Conservation (phyloP, 92 coral and sea anemone genomes). For the Umimayanthus chanpuru region DNA sequence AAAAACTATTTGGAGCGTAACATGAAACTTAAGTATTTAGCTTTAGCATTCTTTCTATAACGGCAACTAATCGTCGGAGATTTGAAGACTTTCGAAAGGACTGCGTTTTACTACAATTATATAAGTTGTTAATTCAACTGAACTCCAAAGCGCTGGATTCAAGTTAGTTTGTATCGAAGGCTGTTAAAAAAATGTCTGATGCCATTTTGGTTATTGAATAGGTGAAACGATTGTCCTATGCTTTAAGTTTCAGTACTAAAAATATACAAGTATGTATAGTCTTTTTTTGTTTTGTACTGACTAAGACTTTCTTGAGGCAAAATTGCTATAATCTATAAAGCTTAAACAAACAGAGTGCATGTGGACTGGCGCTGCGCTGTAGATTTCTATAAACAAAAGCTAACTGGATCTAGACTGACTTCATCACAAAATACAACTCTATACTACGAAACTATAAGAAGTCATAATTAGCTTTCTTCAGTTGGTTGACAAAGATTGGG, state of each 20-base stretch:
- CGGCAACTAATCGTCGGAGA: background rate
- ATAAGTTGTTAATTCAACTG: background rate
- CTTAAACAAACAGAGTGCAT: background rate
- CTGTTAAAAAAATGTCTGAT: background rate
- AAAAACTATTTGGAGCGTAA: no score
- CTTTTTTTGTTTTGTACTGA: background rate
- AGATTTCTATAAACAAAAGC: constrained; percentile 5
- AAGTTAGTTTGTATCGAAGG: background rate
- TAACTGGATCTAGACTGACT: background rate
- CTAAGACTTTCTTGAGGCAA: background rate
- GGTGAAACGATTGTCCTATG: background rate
- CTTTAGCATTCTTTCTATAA: background rate
- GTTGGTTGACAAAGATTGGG: background rate
- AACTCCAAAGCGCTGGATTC: background rate
- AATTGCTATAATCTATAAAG: no score
- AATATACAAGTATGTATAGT: background rate
- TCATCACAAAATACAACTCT: background rate
- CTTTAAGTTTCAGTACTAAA: background rate
- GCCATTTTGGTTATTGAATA: background rate
- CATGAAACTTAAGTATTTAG: background rate
- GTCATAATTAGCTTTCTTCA: constrained; percentile 1
- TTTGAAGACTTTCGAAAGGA: background rate
- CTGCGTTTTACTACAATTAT: background rate
- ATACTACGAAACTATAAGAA: background rate
- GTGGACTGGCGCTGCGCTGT: background rate